These are phyloP conservation scores for Prionailurus bengalensis DNA, from an alignment of 2,113 vertebrate genomes.

Conservation along the genomic window DNA sequence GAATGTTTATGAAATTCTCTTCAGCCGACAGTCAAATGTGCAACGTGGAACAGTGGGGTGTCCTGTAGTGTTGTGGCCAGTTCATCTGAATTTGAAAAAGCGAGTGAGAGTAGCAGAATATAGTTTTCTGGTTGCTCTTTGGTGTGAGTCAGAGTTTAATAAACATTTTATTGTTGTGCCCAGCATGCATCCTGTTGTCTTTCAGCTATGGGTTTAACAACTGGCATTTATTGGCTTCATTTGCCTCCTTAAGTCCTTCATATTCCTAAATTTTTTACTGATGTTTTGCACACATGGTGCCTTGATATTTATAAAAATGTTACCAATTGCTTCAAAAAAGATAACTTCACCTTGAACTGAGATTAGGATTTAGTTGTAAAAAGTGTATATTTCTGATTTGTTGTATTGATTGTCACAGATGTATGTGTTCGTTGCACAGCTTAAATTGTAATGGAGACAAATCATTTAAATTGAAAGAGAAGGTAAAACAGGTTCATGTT, in stretches of 20 bases:
- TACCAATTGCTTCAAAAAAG: constrained; percentile 65
- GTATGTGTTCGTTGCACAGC: neutral
- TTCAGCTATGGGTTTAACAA: constrained; percentile 61
- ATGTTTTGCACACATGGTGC: constrained; percentile 57
- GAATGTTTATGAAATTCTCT: constrained; percentile 27
- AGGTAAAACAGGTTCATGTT: constrained; percentile 29
- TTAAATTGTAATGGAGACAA: constrained; percentile 43
- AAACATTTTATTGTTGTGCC: neutral
- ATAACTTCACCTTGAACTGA: constrained; percentile 55
- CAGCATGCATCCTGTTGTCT: neutral
- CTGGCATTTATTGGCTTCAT: neutral
- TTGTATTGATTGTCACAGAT: constrained; percentile 50
- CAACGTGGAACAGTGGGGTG: neutral
- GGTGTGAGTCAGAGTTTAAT: constrained; percentile 41
- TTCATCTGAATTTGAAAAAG: constrained; percentile 7
- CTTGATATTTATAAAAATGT: constrained; percentile 67
- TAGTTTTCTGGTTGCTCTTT: constrained; percentile 36
- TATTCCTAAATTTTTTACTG: constrained; percentile 62
- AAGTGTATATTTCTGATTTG: constrained; percentile 55
- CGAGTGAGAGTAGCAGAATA: constrained; percentile 19
- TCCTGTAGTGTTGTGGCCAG: neutral
- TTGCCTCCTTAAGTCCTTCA: constrained; percentile 49
- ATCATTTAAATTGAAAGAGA: constrained; percentile 48
- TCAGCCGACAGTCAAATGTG: neutral
- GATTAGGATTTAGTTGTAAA: constrained; percentile 61